Evolutionary conservation across 1,140 invertebrate genomes (phyloP).

Genomic region (Oryctes rhinoceros): DNA sequence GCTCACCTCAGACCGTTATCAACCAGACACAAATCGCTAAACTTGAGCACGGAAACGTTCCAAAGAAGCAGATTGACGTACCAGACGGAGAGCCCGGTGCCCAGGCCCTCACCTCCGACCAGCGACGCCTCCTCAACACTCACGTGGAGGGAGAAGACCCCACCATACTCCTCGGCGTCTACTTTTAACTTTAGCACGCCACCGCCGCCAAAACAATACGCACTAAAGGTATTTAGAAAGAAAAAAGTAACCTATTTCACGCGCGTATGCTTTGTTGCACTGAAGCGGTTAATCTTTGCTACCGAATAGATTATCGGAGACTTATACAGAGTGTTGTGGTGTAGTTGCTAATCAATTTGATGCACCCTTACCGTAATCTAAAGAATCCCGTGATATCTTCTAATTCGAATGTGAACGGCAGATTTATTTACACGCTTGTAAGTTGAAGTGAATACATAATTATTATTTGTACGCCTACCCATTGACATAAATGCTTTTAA

Average conservation of each 20-base stretch:
- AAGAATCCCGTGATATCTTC: not conserved
- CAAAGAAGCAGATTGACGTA: constrained; percentile 51
- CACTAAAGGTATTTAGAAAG: not conserved
- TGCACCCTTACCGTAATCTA: not conserved
- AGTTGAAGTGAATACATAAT: not conserved
- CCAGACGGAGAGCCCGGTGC: constrained; percentile 45
- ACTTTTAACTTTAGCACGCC: constrained; percentile 40
- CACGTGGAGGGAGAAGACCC: constrained; percentile 54
- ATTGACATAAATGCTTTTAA: not conserved
- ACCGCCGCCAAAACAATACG: not conserved
- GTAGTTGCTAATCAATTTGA: not conserved
- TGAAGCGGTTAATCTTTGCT: no score
- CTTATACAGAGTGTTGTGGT: not conserved
- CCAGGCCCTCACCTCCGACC: constrained; percentile 46
- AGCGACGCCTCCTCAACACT: constrained; percentile 48
- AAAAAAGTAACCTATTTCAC: not conserved
- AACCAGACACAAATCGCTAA: constrained; percentile 53
- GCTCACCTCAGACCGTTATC: constrained; percentile 14
- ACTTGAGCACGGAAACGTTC: constrained; percentile 51
- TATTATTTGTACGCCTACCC: not conserved
- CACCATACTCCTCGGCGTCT: constrained; percentile 52
- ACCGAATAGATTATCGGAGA: no score
- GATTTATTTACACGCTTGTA: not conserved
- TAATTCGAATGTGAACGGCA: not conserved
- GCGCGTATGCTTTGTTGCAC: not conserved